Evolutionary conservation across 1,140 invertebrate genomes (phyloP), one percentile per base, ranked within the genome.

Genomic region (Sycobia sp.): DNA sequence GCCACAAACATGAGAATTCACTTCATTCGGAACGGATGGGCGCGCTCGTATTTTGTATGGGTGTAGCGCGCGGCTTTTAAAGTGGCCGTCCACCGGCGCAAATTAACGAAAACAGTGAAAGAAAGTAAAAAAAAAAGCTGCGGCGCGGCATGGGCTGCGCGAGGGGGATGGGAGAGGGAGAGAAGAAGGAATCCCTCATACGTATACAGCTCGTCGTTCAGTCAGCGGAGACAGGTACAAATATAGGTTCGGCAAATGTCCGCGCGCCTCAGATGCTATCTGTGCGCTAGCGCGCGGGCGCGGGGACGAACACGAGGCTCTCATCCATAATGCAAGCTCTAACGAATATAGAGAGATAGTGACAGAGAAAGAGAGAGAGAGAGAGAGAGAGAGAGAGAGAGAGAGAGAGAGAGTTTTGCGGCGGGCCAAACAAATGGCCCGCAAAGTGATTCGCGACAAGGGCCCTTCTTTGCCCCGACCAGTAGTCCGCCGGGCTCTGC

Each of bases 391-490:
- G 38, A 54, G 23, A 54, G 38, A 25, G 9, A n/a, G 38, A 13
- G 51, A 11, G 38, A 4, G 39, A 54, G 32, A 13, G 27, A 9
- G 36, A 27, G 13, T 3, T 2, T 4, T 13, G 8, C 1, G 32
- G 1, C 11, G 34, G 29, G 22, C 29, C 43, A 18, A 59, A 59
- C 57, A 59, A 59, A 59, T 59, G 57, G 36, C n/a, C 22, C 23
- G 36, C 57, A 59, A 59, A 59, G 57, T 59, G 57, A 59, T 59
- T 59, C 34, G 57, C 47, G 57, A 50, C 46, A 54, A 39, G 51
- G 27, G 34, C 34, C 32, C n/a, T n/a, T n/a, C n/a, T n/a, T n/a
- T n/a, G n/a, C n/a, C 9, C 47, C 29, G 18, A 20, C 47, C 47
- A 50, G 29, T 7, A 9, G 3, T 18, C 14, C 16, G 29, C 3